These are phyloP conservation scores for Abrostola triplasia DNA, from an alignment of 2,888 invertebrate species.

Conservation along the genomic window DNA sequence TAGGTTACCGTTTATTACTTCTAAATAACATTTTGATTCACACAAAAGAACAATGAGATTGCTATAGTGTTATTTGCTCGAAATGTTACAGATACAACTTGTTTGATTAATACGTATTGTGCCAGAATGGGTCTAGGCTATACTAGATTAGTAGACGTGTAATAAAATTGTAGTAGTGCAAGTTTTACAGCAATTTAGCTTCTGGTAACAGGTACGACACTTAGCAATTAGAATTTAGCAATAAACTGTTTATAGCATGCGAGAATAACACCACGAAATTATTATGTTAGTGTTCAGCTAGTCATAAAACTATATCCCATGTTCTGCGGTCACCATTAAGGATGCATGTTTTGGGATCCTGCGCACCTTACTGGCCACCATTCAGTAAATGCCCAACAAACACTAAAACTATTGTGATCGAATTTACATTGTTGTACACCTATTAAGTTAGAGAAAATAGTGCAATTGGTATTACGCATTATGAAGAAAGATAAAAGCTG, in stretches of 20 bases:
- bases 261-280: slow-evolving; percentile 1
- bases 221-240: slow-evolving; percentile 5
- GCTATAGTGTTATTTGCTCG: slow-evolving; percentile 1
- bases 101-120: slow-evolving; percentile 12
- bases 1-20: slow-evolving; percentile 39
- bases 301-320: slow-evolving; percentile 1
- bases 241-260: slow-evolving; percentile 18
- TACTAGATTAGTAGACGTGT: neutral
- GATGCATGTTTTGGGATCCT: too few relatives aligned
- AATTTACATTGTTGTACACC: too few relatives aligned
- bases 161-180: slow-evolving; percentile 11
- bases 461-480: too few relatives aligned
- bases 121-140: neutral
- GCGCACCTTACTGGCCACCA: too few relatives aligned
- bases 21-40: slow-evolving; percentile 28
- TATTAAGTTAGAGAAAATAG: too few relatives aligned
- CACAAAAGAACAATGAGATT: slow-evolving; percentile 43
- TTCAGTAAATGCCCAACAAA: too few relatives aligned
- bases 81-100: slow-evolving; percentile 23
- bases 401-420: too few relatives aligned
- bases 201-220: neutral
- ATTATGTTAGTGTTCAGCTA: neutral
- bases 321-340: neutral
- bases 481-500: too few relatives aligned
- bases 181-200: neutral